A percentile compares a stretch with the other conserved stretches of the same genome.
These are phyloP conservation scores for Hyaena hyaena DNA, from an alignment of 2,113 vertebrate genomes.

Conservation along the genomic window DNA sequence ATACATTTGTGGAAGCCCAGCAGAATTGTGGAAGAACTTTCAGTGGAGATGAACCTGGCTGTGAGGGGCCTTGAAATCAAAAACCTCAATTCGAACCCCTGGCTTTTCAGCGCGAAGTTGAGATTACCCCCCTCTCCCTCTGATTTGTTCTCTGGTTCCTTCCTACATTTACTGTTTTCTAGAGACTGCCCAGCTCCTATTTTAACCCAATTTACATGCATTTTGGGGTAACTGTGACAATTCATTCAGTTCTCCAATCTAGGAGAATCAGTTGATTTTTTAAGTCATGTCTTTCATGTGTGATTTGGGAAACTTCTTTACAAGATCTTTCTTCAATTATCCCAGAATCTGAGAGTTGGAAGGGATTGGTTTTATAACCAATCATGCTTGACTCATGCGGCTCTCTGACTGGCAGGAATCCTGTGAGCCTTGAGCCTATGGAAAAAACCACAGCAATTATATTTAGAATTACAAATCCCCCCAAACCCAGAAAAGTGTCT, in stretches of 20 bases:
- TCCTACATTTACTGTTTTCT: not conserved
- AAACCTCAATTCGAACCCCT: not conserved
- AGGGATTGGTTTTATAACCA: not conserved
- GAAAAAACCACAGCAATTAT: not conserved
- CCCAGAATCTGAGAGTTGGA: not conserved
- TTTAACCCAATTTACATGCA: not conserved
- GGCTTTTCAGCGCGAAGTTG: not conserved
- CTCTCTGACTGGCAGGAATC: not conserved
- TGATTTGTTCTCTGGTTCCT: not conserved
- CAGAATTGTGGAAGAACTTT: not conserved
- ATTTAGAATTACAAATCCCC: not conserved
- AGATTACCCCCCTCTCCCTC: not conserved
- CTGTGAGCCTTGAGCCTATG: not conserved
- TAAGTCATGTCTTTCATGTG: not conserved
- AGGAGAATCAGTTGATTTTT: not conserved
- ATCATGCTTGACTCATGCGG: not conserved
- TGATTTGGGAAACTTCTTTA: not conserved
- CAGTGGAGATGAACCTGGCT: not conserved
- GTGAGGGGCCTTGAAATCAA: not conserved
- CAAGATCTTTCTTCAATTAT: not conserved
- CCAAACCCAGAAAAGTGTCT: not conserved
- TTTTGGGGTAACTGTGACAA: not conserved
- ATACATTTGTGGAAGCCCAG: not conserved
- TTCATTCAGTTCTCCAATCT: not conserved
- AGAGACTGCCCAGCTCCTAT: not conserved